Percentiles rank a stretch among this genome's conserved stretches.
Conservation (phyloP, 2,113 vertebrate genomes). For the Herpailurus yagouaroundi region DNA sequence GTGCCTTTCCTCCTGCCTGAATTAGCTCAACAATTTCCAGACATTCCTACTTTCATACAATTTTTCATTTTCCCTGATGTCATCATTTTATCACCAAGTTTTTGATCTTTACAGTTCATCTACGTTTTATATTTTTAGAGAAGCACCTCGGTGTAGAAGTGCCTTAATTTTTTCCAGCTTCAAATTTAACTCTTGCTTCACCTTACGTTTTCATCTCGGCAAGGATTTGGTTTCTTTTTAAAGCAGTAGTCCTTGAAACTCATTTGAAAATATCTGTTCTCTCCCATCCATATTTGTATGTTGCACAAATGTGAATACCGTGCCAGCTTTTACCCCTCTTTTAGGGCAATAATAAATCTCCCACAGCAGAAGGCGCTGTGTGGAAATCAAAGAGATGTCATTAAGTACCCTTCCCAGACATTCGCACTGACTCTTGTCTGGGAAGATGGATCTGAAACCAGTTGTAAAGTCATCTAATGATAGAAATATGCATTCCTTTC, state of each 20-base stretch:
- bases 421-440: not conserved
- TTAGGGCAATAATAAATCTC: not conserved
- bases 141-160: not conserved
- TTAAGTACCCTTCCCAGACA: not conserved
- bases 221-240: not conserved
- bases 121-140: slow-evolving; percentile 8
- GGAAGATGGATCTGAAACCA: not conserved
- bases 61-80: slow-evolving; percentile 26
- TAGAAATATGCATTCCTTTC: not conserved
- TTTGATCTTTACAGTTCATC: slow-evolving; percentile 12
- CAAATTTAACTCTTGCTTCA: slow-evolving; percentile 17
- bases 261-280: not conserved
- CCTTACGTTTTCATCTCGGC: not conserved
- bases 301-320: not conserved
- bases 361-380: not conserved
- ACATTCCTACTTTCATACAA: not conserved
- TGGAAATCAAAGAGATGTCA: not conserved
- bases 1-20: not conserved
- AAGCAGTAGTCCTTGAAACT: not conserved
- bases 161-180: not conserved
- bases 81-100: not conserved
- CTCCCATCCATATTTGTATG: not conserved
- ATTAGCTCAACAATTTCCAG: slow-evolving; percentile 22
- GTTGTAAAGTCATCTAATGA: not conserved
- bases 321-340: not conserved